A percentile compares a stretch with the other conserved stretches of the same genome.
Evolutionary conservation across 2,797 vertebrate genomes (phyloP).

Genomic region (Anguilla marmorata): DNA sequence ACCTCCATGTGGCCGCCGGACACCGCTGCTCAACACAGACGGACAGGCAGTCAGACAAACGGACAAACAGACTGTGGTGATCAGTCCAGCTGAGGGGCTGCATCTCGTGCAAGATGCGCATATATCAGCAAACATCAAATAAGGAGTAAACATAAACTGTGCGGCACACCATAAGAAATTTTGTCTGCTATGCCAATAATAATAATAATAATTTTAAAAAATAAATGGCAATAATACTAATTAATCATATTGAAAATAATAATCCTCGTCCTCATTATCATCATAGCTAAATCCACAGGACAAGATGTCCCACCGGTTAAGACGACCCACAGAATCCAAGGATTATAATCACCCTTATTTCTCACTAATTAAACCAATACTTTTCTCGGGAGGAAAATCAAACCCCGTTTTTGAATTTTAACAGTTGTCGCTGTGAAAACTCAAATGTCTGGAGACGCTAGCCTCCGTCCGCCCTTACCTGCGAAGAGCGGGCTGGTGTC

Average conservation of each 20-base stretch:
- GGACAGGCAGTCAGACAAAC: neutral
- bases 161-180: neutral
- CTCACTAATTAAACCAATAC: neutral
- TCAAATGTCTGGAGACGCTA: neutral
- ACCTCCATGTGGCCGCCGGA: constrained; percentile 70
- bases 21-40: constrained; percentile 72
- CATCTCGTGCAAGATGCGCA: neutral
- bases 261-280: neutral
- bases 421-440: neutral
- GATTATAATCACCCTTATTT: neutral
- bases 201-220: neutral
- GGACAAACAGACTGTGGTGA: neutral
- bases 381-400: neutral
- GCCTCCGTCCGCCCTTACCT: constrained; percentile 66
- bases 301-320: neutral
- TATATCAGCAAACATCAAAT: neutral
- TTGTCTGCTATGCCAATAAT: neutral
- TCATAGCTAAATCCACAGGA: neutral
- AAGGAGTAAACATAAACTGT: neutral
- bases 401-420: neutral
- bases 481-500: constrained; percentile 83
- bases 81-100: neutral
- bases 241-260: too few species aligned
- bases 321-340: neutral
- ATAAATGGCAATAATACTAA: neutral